Evolutionary conservation across 2,888 invertebrate species (phyloP), one percentile per base, ranked within the genome.

Genomic region (Rugalucina vietnamica): DNA sequence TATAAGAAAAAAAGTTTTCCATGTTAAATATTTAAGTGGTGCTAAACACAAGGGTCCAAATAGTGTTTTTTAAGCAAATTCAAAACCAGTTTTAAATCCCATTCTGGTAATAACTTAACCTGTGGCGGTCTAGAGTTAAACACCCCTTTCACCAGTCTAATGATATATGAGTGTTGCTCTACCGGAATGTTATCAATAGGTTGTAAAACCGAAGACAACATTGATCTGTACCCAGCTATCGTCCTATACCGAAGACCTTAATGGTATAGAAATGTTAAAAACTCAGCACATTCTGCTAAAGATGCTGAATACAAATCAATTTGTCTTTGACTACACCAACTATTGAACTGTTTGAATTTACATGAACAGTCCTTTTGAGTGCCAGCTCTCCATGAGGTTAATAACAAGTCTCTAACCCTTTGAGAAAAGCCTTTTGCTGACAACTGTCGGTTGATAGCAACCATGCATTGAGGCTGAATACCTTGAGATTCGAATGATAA

Each of bases 381-480:
- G 4, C 79, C 79, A 74, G 54, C 34, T 49, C 80, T 65, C 80
- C 75, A 80, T 21, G 75, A 80, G 10, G 37, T 36, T 10, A 54
- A 1, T 0, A 79, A 32, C n/a, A 79, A 36, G 1, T 36, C 32
- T 74, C 60, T 73, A 74, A 74, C 60, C 14, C 54, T 49, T 74
- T 37, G 39, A 39, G 70, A 69, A 82, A 69, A 65, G 21, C 74
- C 75, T 34, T 69, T 29, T 74, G 70, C 29, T 18, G 43, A 36
- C 29, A 29, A 57, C 5, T 71, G 37, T 83, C 36, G 71, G 76
- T 80, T 54, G 83, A 83, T 73, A 83, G 65, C 34, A 83, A 36
- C 76, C 79, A 80, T 83, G 72, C 83, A 80, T 73, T 83, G 76
- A 76, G 72, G 71, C 69, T 32, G 49, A 80, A 49, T 5, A 65